Percentiles rank a stretch among this genome's conserved stretches.
These are phyloP conservation scores for Cerastoderma edule DNA, from an alignment of 2,888 invertebrate genomes.

Conservation along the genomic window DNA sequence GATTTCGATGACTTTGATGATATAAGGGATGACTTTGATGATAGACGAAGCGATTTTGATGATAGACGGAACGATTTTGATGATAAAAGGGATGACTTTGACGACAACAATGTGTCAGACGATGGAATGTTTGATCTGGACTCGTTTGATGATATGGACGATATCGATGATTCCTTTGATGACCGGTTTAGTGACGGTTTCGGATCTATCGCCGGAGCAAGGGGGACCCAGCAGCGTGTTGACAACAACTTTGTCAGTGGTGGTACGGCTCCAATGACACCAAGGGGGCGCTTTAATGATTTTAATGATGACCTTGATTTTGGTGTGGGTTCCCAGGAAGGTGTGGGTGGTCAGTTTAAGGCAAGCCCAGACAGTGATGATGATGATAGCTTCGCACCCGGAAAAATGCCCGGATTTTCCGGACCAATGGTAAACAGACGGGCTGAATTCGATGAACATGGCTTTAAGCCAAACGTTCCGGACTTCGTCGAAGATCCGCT, in stretches of 20 bases:
- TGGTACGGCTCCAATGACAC: no score
- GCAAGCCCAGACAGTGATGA: not conserved
- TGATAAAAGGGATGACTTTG: no score
- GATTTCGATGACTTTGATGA: slow-evolving; percentile 3
- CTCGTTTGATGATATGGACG: not conserved
- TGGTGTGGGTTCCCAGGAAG: not conserved
- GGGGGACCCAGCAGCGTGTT: not conserved
- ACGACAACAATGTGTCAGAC: not conserved
- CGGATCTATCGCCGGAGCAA: not conserved
- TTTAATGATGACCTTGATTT: not conserved
- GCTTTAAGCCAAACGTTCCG: not conserved
- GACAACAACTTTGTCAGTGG: not conserved
- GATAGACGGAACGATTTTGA: no score
- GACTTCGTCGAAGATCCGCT: slow-evolving; percentile 9
- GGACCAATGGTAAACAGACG: no score
- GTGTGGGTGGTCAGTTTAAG: slow-evolving; percentile 1
- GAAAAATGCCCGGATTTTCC: no score
- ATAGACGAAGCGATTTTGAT: no score
- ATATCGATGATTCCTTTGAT: slow-evolving; percentile 1
- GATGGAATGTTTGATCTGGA: not conserved
- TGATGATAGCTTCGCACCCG: not conserved
- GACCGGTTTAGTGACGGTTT: slow-evolving; percentile 1
- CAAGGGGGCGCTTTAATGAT: not conserved
- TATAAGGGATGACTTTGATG: no score
- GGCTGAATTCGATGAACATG: not conserved